Conservation (phyloP, 2,113 vertebrate genomes). For the Strigops habroptila region DNA sequence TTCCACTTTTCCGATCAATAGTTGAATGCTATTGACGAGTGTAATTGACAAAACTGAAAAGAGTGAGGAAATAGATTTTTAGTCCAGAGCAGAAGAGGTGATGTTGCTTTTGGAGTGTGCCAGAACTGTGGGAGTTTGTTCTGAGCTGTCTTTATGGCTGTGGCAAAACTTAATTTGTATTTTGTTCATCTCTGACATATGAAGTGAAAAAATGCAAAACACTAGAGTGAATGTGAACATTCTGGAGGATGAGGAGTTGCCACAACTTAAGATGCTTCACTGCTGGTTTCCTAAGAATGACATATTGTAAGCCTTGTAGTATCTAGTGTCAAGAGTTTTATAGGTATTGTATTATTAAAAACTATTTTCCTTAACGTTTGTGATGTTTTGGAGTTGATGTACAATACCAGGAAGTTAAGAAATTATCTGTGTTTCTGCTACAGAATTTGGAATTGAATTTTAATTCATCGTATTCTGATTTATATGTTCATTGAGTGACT, state of each 20-base stretch:
- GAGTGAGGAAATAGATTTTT: neutral
- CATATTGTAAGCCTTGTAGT: neutral
- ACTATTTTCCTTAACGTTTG: neutral
- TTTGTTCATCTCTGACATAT: neutral
- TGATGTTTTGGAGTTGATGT: neutral
- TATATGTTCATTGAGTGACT: neutral
- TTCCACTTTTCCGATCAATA: accelerated
- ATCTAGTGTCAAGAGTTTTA: neutral
- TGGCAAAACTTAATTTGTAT: neutral
- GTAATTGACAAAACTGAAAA: neutral
- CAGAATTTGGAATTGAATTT: neutral
- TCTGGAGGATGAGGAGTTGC: neutral
- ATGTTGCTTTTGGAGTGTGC: accelerated
- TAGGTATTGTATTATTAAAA: neutral
- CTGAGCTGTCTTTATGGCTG: neutral
- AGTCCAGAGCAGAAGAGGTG: neutral
- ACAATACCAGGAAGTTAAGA: neutral
- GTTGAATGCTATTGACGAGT: neutral
- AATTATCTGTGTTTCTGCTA: neutral
- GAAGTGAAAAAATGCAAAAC: neutral
- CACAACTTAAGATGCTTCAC: neutral
- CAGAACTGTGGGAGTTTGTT: neutral
- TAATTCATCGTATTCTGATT: neutral
- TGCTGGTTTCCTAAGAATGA: neutral
- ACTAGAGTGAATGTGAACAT: neutral